These are phyloP conservation scores for Apoda limacodes DNA, from an alignment of 2,888 invertebrate species.

Conservation along the genomic window DNA sequence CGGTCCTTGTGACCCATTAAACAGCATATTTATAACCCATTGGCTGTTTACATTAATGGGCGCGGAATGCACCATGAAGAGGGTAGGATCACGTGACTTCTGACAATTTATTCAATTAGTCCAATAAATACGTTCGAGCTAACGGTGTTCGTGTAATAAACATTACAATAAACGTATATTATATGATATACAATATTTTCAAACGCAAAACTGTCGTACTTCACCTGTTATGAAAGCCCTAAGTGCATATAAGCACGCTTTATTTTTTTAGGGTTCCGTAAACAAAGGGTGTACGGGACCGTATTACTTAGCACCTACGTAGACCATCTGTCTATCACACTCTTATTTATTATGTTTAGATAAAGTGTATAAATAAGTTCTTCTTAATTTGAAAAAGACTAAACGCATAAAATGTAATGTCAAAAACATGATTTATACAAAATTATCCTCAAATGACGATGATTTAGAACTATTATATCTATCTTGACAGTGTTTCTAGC, in stretches of 20 bases:
- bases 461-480: too few relatives aligned
- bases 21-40: background rate
- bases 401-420: too few relatives aligned
- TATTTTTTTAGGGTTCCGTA: background rate
- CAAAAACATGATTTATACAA: too few relatives aligned
- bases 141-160: conserved; percentile 36
- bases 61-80: background rate
- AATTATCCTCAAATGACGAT: too few relatives aligned
- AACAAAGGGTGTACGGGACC: conserved; percentile 2
- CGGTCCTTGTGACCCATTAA: background rate
- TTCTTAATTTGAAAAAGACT: too few relatives aligned
- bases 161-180: conserved; percentile 57
- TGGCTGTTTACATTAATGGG: background rate
- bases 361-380: too few relatives aligned
- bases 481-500: too few relatives aligned
- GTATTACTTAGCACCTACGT: too few relatives aligned
- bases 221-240: conserved; percentile 25
- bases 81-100: conserved; percentile 41
- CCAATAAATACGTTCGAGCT: conserved; percentile 55
- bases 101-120: conserved; percentile 57
- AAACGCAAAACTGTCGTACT: conserved; percentile 44
- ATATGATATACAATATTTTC: conserved; percentile 61
- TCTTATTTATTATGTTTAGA: too few relatives aligned
- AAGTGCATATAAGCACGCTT: conserved; percentile 34
- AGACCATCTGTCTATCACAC: too few relatives aligned